Evolutionary conservation across 2,797 vertebrate species (phyloP).

Genomic region (Argya squamiceps): DNA sequence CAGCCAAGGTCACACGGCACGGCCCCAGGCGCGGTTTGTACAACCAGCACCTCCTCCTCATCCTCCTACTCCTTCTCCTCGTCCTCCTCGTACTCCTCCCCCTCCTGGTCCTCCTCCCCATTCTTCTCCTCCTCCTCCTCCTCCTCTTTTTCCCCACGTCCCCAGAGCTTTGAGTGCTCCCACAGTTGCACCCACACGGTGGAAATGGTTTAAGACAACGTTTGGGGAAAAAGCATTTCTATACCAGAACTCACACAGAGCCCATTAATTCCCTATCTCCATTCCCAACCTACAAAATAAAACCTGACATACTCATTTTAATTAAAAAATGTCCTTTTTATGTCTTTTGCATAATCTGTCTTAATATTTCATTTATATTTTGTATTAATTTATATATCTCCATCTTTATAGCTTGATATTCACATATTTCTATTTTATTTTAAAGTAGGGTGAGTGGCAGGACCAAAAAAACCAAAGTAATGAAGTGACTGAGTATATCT

Average conservation of each 20-base stretch:
- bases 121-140: neutral
- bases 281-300: neutral
- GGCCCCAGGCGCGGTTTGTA: rapidly evolving
- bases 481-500: neutral
- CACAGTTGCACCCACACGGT: rapidly evolving
- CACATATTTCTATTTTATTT: neutral
- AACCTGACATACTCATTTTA: neutral
- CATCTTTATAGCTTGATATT: neutral
- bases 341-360: neutral
- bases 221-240: neutral
- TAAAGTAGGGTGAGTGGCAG: neutral
- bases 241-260: neutral
- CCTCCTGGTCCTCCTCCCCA: rapidly evolving
- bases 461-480: neutral
- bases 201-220: too few relatives aligned
- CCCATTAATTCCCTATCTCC: neutral
- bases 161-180: neutral
- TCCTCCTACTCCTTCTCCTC: too few relatives aligned
- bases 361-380: neutral
- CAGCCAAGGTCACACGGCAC: rapidly evolving
- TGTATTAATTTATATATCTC: neutral
- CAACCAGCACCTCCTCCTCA: neutral
- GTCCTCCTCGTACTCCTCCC: too few relatives aligned
- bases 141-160: neutral
- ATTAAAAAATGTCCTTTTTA: neutral